Conservation (phyloP, 2,797 vertebrate genomes). For the Aulostomus chinensis region DNA sequence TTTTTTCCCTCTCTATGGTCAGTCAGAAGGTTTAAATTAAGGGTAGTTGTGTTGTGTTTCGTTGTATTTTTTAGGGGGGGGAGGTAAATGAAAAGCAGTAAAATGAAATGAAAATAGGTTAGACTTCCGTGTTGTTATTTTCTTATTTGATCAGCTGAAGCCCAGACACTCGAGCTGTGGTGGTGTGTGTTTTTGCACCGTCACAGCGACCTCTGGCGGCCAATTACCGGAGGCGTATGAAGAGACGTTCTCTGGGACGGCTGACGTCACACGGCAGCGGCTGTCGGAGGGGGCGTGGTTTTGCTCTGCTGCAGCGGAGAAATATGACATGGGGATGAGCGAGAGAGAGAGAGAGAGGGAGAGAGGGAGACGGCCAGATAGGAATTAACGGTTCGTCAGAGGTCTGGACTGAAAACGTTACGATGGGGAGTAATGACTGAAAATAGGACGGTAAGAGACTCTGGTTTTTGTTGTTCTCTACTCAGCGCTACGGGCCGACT, state of each 20-base stretch:
- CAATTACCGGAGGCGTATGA: constrained; percentile 13
- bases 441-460: constrained; percentile 71
- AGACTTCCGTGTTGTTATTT: too few relatives aligned
- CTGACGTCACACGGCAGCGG: constrained; percentile 64
- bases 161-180: too few relatives aligned
- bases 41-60: too few relatives aligned
- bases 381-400: constrained; percentile 70
- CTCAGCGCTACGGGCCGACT: constrained; percentile 28
- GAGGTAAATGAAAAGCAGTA: too few relatives aligned
- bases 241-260: constrained; percentile 18
- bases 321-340: constrained; percentile 79
- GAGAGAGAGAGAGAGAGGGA: constrained; percentile 46
- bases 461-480: neutral
- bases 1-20: too few relatives aligned
- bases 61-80: too few relatives aligned
- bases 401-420: constrained; percentile 61
- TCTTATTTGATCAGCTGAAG: too few relatives aligned
- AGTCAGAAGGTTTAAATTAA: too few relatives aligned
- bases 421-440: constrained; percentile 74
- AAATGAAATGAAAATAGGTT: too few relatives aligned
- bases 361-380: constrained; percentile 64
- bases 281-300: constrained; percentile 76
- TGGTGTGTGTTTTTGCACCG: constrained; percentile 1
- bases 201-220: constrained; percentile 63
- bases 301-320: constrained; percentile 83